Conservation (phyloP, 2,888 invertebrate species). For the Eupithecia exiguata region DNA sequence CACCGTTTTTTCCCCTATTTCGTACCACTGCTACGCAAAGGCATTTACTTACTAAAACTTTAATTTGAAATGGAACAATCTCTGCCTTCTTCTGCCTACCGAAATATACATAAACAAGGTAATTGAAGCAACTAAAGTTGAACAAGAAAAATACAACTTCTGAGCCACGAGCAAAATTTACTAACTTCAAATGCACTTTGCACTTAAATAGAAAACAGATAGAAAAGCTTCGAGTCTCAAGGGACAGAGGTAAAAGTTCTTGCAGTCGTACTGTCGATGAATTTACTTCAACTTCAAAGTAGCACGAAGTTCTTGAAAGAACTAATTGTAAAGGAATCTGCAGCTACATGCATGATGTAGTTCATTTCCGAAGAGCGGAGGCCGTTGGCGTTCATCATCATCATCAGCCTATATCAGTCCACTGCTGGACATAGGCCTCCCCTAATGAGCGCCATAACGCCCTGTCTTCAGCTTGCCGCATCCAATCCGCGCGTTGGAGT, state of each 20-base stretch:
- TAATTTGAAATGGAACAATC: neutral
- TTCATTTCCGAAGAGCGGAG: too few species aligned
- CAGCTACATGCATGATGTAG: neutral
- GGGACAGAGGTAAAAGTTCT: neutral
- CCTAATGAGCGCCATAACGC: too few species aligned
- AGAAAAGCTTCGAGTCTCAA: neutral
- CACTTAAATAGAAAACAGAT: neutral
- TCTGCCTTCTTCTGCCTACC: neutral
- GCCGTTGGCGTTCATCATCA: too few species aligned
- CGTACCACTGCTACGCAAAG: too few species aligned
- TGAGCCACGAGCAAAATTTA: neutral
- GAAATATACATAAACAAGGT: neutral
- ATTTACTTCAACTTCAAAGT: neutral
- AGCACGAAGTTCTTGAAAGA: neutral
- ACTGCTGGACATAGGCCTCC: too few species aligned
- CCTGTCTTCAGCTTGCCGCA: too few species aligned
- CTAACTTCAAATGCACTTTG: neutral
- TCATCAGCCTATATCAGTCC: too few species aligned
- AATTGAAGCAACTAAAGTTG: neutral
- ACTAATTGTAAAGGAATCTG: constrained; percentile 1
- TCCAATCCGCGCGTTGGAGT: too few species aligned
- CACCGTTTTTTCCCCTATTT: too few species aligned
- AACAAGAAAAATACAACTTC: neutral
- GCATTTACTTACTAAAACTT: too few species aligned
- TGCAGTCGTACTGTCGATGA: neutral